A percentile compares a stretch with the other conserved stretches of the same genome.
Evolutionary conservation across 30 jellyfish, hydroid and myxozoan species (phyloP).

Genomic region (Hydractinia symbiolongicarpus): DNA sequence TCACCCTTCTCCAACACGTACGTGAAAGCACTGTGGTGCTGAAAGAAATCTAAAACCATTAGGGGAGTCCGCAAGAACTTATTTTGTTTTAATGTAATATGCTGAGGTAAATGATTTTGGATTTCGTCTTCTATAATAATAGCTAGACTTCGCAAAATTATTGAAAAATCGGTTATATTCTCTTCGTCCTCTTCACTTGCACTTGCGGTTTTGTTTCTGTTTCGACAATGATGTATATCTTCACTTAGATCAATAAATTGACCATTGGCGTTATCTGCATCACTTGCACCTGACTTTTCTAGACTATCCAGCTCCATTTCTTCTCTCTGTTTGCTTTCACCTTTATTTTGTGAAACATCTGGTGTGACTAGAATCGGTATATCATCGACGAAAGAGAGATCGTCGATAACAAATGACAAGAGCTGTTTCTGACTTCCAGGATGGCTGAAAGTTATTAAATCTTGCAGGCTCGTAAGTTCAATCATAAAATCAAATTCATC

Average conservation of each 20-base stretch:
- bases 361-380: not conserved
- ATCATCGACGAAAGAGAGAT: not conserved
- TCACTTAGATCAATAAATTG: not conserved
- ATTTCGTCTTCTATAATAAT: not conserved
- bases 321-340: no score
- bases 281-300: not conserved
- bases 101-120: not conserved
- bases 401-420: not conserved
- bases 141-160: not conserved
- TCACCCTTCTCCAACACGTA: not conserved
- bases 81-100: not conserved
- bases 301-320: not conserved
- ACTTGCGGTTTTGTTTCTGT: not conserved
- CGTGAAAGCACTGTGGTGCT: not conserved
- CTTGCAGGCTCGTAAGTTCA: not conserved
- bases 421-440: not conserved
- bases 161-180: not conserved
- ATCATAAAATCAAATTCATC: conserved; percentile 7
- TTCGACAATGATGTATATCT: not conserved
- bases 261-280: not conserved
- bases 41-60: not conserved
- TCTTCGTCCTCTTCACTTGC: not conserved
- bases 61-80: not conserved
- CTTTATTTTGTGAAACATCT: no score
- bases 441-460: not conserved